phyloP scores from a whole-genome alignment of 2,797 vertebrate genomes.

The Dromococcyx pavoninus region DNA sequence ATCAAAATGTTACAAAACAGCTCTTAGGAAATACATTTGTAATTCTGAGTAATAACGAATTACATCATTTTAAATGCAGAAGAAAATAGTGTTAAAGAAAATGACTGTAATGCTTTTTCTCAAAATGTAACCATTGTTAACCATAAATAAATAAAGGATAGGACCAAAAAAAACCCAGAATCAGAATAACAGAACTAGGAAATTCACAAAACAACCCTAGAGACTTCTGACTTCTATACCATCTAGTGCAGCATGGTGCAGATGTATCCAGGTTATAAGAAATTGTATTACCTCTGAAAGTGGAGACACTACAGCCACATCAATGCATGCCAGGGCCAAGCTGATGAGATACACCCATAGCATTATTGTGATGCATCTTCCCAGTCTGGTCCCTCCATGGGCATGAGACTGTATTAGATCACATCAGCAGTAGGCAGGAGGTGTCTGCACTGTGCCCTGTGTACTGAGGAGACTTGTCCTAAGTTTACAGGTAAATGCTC shows the following conservation, averaged over 20 bases:
- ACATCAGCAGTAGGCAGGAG: neutral
- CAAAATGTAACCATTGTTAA: neutral
- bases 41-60: neutral
- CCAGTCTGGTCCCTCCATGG: accelerated
- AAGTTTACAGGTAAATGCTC: neutral
- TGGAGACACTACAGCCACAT: neutral
- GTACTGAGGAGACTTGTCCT: neutral
- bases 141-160: neutral
- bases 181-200: neutral
- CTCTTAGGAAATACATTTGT: neutral
- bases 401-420: neutral
- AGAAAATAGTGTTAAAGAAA: neutral
- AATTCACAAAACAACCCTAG: neutral
- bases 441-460: neutral
- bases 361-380: neutral
- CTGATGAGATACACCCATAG: neutral
- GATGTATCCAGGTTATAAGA: neutral
- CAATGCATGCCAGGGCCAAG: neutral
- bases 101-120: neutral
- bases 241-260: neutral
- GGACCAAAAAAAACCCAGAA: neutral
- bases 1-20: neutral
- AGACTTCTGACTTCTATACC: neutral
- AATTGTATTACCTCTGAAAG: neutral
- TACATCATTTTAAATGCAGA: neutral